phyloP scores from a whole-genome alignment of 1,140 invertebrate genomes.

The Zaprionus tsacasi region DNA sequence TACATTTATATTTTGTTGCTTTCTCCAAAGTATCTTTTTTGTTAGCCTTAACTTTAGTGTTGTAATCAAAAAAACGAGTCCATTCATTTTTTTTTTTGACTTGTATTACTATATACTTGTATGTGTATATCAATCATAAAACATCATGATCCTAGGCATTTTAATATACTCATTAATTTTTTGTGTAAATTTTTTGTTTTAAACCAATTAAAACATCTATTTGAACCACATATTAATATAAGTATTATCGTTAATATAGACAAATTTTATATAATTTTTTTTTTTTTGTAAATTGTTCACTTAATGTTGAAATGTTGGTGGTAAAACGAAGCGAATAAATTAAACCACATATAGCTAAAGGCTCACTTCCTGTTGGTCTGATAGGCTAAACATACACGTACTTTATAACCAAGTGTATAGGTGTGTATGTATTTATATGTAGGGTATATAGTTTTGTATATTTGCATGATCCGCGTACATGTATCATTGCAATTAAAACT shows the following conservation, averaged over 20 bases:
- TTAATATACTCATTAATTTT: conserved; percentile 41
- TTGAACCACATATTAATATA: conserved; percentile 57
- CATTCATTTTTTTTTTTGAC: conserved; percentile 31
- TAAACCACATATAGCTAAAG: conserved; percentile 37
- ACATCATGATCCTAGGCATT: conserved; percentile 42
- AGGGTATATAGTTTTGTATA: conserved; percentile 37
- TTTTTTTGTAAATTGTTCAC: conserved; percentile 39
- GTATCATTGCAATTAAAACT: conserved; percentile 3
- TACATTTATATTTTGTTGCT: conserved; percentile 71
- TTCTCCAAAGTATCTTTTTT: conserved; percentile 58
- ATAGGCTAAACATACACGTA: conserved; percentile 3
- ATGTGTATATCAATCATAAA: conserved; percentile 59
- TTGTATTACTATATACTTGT: conserved; percentile 47
- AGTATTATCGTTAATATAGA: conserved; percentile 27
- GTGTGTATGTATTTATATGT: conserved; percentile 18
- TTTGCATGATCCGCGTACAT: conserved; percentile 9
- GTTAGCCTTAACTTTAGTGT: conserved; percentile 56
- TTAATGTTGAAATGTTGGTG: conserved; percentile 51
- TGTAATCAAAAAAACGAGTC: conserved; percentile 66
- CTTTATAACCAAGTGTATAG: conserved; percentile 12
- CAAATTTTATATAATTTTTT: conserved; percentile 21
- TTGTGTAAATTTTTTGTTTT: conserved; percentile 50
- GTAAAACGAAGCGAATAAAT: conserved; percentile 33
- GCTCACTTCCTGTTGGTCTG: conserved; percentile 46
- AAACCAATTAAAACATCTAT: conserved; percentile 73